Evolutionary conservation across 2,888 invertebrate genomes (phyloP).

Genomic region (Empis livida): DNA sequence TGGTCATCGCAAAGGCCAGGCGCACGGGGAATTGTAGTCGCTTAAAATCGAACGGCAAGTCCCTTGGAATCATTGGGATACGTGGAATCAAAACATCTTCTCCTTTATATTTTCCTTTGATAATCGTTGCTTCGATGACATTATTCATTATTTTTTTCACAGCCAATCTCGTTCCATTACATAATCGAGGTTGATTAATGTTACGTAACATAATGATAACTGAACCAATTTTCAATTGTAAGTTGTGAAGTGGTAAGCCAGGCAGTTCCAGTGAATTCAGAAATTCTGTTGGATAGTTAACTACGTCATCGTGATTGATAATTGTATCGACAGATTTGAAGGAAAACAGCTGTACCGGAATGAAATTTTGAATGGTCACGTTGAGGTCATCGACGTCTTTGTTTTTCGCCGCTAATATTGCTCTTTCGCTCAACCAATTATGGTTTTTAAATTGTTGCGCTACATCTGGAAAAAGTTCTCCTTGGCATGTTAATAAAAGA

Average conservation of each 20-base stretch:
- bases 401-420: slow-evolving; percentile 13
- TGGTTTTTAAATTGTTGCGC: no score
- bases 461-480: no score
- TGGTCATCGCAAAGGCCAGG: slow-evolving; percentile 21
- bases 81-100: slow-evolving; percentile 16
- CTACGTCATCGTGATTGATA: slow-evolving; percentile 10
- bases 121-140: slow-evolving; percentile 12
- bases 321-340: slow-evolving; percentile 12
- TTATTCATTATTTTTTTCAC: slow-evolving; percentile 18
- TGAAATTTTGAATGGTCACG: slow-evolving; percentile 8
- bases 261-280: slow-evolving; percentile 13
- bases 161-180: slow-evolving; percentile 22
- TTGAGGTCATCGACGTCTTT: slow-evolving; percentile 8
- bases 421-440: slow-evolving; percentile 13
- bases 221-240: slow-evolving; percentile 17
- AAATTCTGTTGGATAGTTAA: slow-evolving; percentile 13
- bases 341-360: slow-evolving; percentile 5
- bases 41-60: slow-evolving; percentile 20
- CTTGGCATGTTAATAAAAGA: no score
- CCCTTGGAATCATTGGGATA: slow-evolving; percentile 9
- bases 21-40: slow-evolving; percentile 20
- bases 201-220: slow-evolving; percentile 17
- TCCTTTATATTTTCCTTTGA: neutral
- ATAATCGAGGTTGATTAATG: slow-evolving; percentile 17
- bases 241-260: slow-evolving; percentile 13